phyloP scores from a whole-genome alignment of 2,888 invertebrate species.

The Campopleginae sp. region DNA sequence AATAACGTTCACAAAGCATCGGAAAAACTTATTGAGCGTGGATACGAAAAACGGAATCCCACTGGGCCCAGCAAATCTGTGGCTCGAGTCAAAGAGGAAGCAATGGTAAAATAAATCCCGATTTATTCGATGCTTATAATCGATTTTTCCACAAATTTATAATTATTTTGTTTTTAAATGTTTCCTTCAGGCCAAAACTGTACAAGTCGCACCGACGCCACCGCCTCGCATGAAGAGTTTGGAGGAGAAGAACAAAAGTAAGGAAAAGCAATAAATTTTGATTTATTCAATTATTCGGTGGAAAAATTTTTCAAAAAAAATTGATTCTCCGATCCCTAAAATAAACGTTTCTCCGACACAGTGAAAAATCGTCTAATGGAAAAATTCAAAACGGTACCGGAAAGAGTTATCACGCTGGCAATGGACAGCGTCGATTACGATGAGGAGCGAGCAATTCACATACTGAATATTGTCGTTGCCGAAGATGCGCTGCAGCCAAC shows the following conservation, averaged over 20 bases:
- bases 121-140: neutral
- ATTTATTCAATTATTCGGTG: neutral
- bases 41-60: slow-evolving; percentile 91
- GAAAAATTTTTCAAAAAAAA: neutral
- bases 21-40: slow-evolving; percentile 91
- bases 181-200: slow-evolving; percentile 67
- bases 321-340: neutral
- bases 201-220: slow-evolving; percentile 82
- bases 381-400: slow-evolving; percentile 91
- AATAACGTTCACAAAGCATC: slow-evolving; percentile 96
- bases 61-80: slow-evolving; percentile 86
- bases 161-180: neutral
- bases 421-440: slow-evolving; percentile 95
- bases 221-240: slow-evolving; percentile 88
- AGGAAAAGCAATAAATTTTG: neutral
- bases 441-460: slow-evolving; percentile 92
- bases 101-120: slow-evolving; percentile 32
- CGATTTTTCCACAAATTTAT: neutral
- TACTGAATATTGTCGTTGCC: slow-evolving; percentile 89
- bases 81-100: slow-evolving; percentile 83
- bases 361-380: slow-evolving; percentile 90
- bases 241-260: slow-evolving; percentile 88
- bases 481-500: slow-evolving; percentile 86
- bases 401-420: slow-evolving; percentile 93
- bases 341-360: slow-evolving; percentile 78